phyloP scores from a whole-genome alignment of 2,797 vertebrate genomes.

The Centropyge bicolor region DNA sequence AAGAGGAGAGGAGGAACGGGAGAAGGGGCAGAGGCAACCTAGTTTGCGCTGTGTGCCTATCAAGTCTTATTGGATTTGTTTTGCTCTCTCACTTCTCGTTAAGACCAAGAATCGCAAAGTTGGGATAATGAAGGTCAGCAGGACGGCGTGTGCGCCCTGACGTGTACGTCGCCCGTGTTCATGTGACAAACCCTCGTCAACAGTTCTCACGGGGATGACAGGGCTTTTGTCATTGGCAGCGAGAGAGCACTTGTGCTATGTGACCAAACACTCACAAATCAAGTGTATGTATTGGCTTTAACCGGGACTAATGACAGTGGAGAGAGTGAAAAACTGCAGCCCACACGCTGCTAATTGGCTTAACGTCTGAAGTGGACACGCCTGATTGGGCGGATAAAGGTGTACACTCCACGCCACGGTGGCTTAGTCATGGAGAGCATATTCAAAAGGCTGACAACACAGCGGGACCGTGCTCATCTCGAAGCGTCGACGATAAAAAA shows the following conservation, averaged over 20 bases:
- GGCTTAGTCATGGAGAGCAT: constrained; percentile 56
- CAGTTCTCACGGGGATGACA: constrained; percentile 42
- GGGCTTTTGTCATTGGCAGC: constrained; percentile 39
- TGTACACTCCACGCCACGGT: constrained; percentile 43
- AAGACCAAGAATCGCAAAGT: constrained; percentile 63
- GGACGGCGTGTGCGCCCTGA: constrained; percentile 18
- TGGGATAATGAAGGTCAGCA: constrained; percentile 66
- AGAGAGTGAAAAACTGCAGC: constrained; percentile 54
- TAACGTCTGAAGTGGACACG: constrained; percentile 69
- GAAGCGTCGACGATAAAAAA: constrained; percentile 12
- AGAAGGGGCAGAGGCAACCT: constrained; percentile 71
- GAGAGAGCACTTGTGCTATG: constrained; percentile 46
- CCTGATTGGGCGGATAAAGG: constrained; percentile 71
- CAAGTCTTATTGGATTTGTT: constrained; percentile 68
- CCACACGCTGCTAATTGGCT: constrained; percentile 71
- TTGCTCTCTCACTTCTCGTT: constrained; percentile 66
- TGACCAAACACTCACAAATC: constrained; percentile 61
- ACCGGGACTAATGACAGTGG: constrained; percentile 64
- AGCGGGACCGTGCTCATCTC: constrained; percentile 30
- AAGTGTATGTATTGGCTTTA: constrained; percentile 67
- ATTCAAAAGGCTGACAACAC: constrained; percentile 39
- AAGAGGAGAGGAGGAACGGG: constrained; percentile 54
- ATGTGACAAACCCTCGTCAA: constrained; percentile 47
- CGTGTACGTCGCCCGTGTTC: constrained; percentile 30
- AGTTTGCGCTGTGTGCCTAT: constrained; percentile 64